Conservation (phyloP, 2,113 vertebrate species). For the Hystrix brachyura region DNA sequence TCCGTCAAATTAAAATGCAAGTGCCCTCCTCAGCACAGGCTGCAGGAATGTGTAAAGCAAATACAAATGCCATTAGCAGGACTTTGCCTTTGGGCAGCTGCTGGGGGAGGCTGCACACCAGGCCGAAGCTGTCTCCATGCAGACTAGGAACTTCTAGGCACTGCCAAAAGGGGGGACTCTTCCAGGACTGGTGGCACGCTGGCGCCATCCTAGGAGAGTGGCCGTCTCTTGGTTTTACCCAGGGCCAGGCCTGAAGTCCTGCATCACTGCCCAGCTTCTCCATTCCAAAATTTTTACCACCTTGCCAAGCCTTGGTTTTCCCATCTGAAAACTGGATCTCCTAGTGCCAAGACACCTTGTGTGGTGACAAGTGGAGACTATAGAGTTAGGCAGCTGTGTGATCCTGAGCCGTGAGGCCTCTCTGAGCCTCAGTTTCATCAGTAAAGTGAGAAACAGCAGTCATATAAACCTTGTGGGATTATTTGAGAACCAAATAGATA, state of each 20-base stretch:
- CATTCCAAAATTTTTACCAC: background rate
- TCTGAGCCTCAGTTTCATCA: background rate
- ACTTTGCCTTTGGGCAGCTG: conserved; percentile 37
- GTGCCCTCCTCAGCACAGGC: conserved; percentile 61
- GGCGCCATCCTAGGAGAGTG: background rate
- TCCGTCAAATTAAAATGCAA: conserved; percentile 88
- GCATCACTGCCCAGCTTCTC: background rate
- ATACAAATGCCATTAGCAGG: conserved; percentile 82
- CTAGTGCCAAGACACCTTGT: background rate
- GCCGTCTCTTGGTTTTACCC: background rate
- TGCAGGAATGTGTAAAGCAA: conserved; percentile 83
- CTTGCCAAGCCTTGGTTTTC: background rate
- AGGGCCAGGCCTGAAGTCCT: background rate
- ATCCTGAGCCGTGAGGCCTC: background rate
- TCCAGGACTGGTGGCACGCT: background rate
- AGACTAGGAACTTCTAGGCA: background rate
- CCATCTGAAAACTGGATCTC: background rate
- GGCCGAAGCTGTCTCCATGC: background rate
- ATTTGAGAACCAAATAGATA: conserved; percentile 23
- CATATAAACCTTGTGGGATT: background rate
- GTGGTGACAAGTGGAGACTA: background rate
- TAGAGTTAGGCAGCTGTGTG: background rate
- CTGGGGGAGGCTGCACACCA: background rate
- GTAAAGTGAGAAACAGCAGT: background rate
- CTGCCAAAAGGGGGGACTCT: background rate